Conservation (phyloP, 2,113 vertebrate species). For the Donacobius atricapilla region DNA sequence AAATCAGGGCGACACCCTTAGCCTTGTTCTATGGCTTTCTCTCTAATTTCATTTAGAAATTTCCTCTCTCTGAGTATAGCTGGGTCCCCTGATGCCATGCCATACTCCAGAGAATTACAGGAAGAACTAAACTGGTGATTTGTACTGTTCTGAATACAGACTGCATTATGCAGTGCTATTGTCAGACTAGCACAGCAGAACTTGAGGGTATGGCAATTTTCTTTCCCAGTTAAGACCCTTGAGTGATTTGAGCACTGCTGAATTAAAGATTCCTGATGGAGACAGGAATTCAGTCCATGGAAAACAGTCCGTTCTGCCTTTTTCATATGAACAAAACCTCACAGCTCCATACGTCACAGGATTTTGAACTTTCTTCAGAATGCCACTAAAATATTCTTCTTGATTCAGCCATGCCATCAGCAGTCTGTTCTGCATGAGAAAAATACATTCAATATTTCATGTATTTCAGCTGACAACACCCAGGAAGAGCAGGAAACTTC, state of each 20-base stretch:
- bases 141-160: neutral
- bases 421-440: neutral
- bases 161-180: neutral
- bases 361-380: neutral
- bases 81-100: neutral
- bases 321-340: neutral
- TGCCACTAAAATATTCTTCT: neutral
- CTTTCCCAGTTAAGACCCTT: neutral
- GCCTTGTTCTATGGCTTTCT: neutral
- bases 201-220: neutral
- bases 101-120: neutral
- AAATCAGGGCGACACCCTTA: no score
- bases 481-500: neutral
- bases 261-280: neutral
- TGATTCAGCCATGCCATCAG: neutral
- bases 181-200: neutral
- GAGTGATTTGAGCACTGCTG: neutral
- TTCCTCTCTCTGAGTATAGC: neutral
- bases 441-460: neutral
- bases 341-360: neutral
- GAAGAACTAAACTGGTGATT: neutral
- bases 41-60: neutral
- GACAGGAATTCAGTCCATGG: neutral
- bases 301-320: neutral
- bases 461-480: neutral